Evolutionary conservation across 2,797 vertebrate species (phyloP).

Genomic region (Hafferia zeledoni): DNA sequence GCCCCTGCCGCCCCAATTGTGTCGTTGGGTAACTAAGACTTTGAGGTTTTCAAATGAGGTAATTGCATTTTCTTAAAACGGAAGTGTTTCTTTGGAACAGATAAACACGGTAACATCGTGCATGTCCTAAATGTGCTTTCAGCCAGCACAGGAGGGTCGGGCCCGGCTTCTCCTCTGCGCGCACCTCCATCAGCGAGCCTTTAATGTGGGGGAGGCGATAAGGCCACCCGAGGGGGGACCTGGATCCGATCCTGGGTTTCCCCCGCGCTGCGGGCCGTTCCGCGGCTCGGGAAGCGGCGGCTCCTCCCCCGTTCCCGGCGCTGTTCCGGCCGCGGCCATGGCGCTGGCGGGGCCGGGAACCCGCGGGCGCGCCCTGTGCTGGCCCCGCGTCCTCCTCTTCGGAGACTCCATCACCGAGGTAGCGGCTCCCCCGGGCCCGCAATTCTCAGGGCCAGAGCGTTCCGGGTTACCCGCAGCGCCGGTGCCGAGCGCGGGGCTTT

Average conservation of each 20-base stretch:
- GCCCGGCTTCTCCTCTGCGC: too few relatives aligned
- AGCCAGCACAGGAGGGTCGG: fast-evolving
- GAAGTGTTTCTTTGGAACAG: background rate
- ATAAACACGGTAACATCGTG: too few relatives aligned
- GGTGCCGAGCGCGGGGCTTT: background rate
- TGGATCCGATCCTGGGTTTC: too few relatives aligned
- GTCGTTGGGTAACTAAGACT: background rate
- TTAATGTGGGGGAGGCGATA: fast-evolving
- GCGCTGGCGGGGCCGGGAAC: background rate
- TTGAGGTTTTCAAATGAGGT: background rate
- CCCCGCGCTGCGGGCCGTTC: too few relatives aligned
- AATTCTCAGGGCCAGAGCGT: background rate
- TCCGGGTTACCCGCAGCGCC: background rate
- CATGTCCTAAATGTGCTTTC: fast-evolving
- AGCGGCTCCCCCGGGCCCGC: background rate
- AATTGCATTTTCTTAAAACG: background rate
- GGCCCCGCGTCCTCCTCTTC: constrained; percentile 89
- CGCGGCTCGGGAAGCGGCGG: too few relatives aligned
- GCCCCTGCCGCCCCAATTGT: background rate
- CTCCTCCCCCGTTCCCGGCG: too few relatives aligned
- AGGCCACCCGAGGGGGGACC: fast-evolving
- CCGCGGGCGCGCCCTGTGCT: constrained; percentile 23
- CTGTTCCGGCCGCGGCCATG: background rate
- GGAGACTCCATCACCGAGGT: constrained; percentile 98
- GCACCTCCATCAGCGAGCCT: fast-evolving